Conservation (phyloP, 2,797 vertebrate species). For the Chiroxiphia lanceolata region DNA sequence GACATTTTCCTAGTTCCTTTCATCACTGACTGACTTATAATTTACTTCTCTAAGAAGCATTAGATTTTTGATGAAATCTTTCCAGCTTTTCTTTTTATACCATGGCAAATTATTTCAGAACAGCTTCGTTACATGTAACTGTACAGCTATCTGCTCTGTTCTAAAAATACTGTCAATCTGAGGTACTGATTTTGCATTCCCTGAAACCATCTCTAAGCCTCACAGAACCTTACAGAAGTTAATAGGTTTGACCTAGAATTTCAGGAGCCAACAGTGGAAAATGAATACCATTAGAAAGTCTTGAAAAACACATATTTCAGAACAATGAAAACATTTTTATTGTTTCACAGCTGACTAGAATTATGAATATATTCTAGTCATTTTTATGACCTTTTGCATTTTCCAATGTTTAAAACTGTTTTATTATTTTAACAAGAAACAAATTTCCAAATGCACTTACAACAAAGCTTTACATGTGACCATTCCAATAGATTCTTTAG, state of each 20-base stretch:
- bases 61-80: not conserved
- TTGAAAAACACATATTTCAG: constrained; percentile 35
- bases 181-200: constrained; percentile 9
- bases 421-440: not conserved
- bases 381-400: not conserved
- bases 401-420: not conserved
- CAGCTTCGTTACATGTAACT: not conserved
- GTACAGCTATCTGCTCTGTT: not conserved
- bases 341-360: not conserved
- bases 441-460: not conserved
- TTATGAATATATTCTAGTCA: not conserved
- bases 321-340: constrained; percentile 23
- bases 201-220: constrained; percentile 2
- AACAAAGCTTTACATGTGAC: not conserved
- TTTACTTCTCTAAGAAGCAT: constrained; percentile 9
- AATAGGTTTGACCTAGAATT: constrained; percentile 56
- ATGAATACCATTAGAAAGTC: not conserved
- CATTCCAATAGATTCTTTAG: not conserved
- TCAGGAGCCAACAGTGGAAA: constrained; percentile 33
- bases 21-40: not conserved
- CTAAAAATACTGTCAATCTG: not conserved
- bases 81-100: not conserved
- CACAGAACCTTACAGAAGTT: constrained; percentile 11
- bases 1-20: constrained; percentile 29
- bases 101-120: not conserved